phyloP scores from a whole-genome alignment of 2,113 vertebrate species.

The Micronycteris hirsuta region DNA sequence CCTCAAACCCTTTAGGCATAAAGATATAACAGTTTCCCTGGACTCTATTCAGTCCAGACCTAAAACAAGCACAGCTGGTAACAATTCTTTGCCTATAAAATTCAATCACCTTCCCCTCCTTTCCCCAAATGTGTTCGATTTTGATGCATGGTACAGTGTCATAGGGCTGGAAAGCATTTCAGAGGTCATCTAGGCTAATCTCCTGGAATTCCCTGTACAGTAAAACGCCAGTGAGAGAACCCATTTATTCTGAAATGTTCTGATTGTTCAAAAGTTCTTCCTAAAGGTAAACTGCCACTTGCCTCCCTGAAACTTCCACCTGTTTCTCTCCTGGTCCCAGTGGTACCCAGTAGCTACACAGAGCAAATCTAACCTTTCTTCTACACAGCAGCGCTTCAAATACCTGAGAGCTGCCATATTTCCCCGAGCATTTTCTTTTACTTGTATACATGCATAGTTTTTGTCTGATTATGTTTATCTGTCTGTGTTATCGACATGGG shows the following conservation, averaged over 20 bases:
- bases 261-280: not conserved
- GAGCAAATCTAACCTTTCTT: constrained; percentile 19
- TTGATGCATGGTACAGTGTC: not conserved
- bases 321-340: not conserved
- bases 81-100: constrained; percentile 1
- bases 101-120: not conserved
- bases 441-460: not conserved
- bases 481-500: not conserved
- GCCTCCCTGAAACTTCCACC: not conserved
- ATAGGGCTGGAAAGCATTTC: not conserved
- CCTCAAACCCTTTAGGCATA: not conserved
- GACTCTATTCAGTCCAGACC: not conserved
- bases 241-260: not conserved
- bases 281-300: not conserved
- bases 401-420: not conserved
- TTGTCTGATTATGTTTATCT: not conserved
- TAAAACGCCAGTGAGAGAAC: not conserved
- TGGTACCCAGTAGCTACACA: not conserved
- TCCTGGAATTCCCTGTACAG: not conserved
- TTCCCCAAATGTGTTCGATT: not conserved
- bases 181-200: not conserved
- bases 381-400: not conserved
- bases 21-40: not conserved
- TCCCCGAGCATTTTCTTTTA: not conserved
- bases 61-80: not conserved